Base-by-base conservation (phyloP, 1,140 invertebrate species). In the Leucophenga varia region DNA sequence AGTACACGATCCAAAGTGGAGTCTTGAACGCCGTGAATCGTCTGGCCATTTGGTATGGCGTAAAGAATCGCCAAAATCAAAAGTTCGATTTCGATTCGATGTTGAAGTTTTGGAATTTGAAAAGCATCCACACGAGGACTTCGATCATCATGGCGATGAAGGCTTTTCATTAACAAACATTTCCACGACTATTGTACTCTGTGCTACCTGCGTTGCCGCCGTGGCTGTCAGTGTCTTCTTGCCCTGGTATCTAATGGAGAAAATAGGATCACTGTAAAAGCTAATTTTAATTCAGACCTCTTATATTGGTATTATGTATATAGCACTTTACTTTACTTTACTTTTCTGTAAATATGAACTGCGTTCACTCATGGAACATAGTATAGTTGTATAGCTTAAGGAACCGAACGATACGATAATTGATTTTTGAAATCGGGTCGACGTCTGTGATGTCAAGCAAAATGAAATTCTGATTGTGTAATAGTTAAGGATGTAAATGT, bases 21-120 rank as follows among this genome's bases (percentile, higher is more conserved):
- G 77, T 55, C 49, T 80, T 55, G 78, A 79, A 54, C 57, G 75
- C 13, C 65, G 75, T 3, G 76, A 75, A 39, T 75, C 74, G n/a
- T 74, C 72, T 3, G 76, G 74, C 3, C 59, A 73, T 50, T 64
- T 78, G 48, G 78, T 77, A 18, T 80, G 78, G 79, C 61, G 78
- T 13, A 69, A 78, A 43, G 75, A 78, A n/a, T 65, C 74, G 14
- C 78, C 63, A 37, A 76, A 75, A 49, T 78, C 79, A 0, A 78
- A 76, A 52, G 67, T 73, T 2, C 65, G 70, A 2, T 80, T 80
- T 54, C 78, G 75, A 5, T 75, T 76, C 25, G 78, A 80, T 18
- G 78, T 79, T 12, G 77, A 80, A 54, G 72, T 80, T 13, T 54
- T 76, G 35, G 79, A 80, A 57, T 79, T 79, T 52, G 72, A 73